Base-by-base conservation (phyloP, 2,113 vertebrate species). In the Aegotheles bennettii region DNA sequence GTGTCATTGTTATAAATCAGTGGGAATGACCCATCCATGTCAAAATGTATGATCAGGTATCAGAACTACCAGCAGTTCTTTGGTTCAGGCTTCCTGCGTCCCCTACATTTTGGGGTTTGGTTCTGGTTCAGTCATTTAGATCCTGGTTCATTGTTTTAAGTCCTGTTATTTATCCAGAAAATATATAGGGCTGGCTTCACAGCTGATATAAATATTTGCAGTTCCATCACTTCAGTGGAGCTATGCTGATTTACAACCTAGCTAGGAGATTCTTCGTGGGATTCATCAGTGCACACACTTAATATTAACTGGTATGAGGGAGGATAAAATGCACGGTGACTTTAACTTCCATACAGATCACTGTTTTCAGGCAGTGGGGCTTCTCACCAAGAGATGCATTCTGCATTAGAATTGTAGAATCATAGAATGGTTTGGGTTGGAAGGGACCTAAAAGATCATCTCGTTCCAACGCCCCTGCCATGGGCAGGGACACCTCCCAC, bases 271-370 rank as follows among this genome's bases (percentile, higher is more conserved):
- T 68, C 33, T 75, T 60, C 3, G 10, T 36, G 84, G 84, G 57
- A 73, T 73, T 73, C 61, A 82, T 85, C 40, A 9, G 57, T 24
- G 65, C 48, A 84, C 84, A 60, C 2, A 11, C 69, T 89, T 84
- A 1, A 0, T n/a, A 35, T 57, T 56, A 64, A 36, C 69, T 45
- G 53, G 57, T 42, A 29, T 0, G 4, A 82, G 81, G 61, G 48
- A 87, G 53, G 28, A 75, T 73, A 64, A 91, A 91, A 94, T 19
- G 36, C 73, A 79, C 60, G 40, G n/a, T 28, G 84, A 51, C 80
- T 84, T 81, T 29, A 74, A 56, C 33, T 81, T 79, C 33, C 4
- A 64, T 48, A 19, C 74, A 60, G 89, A 84, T 92, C 83, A 36
- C 84, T 3, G 1, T 24, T 78, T 84, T 20, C 51, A 56, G 50